phyloP scores from a whole-genome alignment of 2,797 vertebrate genomes.

The Phataginus tricuspis region DNA sequence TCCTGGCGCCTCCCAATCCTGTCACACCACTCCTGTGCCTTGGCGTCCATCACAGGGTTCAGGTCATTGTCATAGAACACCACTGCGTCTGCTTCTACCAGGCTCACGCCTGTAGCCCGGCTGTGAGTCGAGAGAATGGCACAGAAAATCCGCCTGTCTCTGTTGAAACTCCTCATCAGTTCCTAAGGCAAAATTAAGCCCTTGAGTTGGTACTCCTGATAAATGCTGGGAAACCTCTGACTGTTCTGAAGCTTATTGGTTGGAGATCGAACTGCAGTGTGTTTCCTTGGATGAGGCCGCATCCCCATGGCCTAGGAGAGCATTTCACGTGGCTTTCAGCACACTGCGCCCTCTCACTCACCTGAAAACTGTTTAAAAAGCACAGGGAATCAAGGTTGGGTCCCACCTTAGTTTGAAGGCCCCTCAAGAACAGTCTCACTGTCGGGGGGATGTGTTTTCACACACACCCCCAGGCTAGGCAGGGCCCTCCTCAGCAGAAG shows the following conservation, averaged over 20 bases:
- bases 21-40: slow-evolving; percentile 94
- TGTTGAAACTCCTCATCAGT: slow-evolving; percentile 92
- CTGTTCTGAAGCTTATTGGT: fast-evolving
- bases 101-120: slow-evolving; percentile 89
- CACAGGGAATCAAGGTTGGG: too few species aligned
- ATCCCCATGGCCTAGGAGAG: too few species aligned
- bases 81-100: slow-evolving; percentile 93
- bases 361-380: too few species aligned
- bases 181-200: slow-evolving; percentile 83
- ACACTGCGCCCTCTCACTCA: too few species aligned
- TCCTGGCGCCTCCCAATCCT: slow-evolving; percentile 93
- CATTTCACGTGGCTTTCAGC: too few species aligned
- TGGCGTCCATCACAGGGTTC: slow-evolving; percentile 93
- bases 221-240: fast-evolving
- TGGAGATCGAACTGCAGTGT: too few species aligned
- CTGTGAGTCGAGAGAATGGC: slow-evolving; percentile 93
- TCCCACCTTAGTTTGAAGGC: slow-evolving; percentile 80
- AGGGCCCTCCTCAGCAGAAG: slow-evolving; percentile 79
- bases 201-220: not conserved
- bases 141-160: slow-evolving; percentile 91
- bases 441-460: slow-evolving; percentile 83
- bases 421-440: slow-evolving; percentile 83
- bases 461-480: slow-evolving; percentile 89
- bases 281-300: too few species aligned
- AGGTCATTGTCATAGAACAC: slow-evolving; percentile 95